These are phyloP conservation scores for Lepilemur septentrionalis DNA, from an alignment of 2,797 vertebrate genomes.

Conservation along the genomic window DNA sequence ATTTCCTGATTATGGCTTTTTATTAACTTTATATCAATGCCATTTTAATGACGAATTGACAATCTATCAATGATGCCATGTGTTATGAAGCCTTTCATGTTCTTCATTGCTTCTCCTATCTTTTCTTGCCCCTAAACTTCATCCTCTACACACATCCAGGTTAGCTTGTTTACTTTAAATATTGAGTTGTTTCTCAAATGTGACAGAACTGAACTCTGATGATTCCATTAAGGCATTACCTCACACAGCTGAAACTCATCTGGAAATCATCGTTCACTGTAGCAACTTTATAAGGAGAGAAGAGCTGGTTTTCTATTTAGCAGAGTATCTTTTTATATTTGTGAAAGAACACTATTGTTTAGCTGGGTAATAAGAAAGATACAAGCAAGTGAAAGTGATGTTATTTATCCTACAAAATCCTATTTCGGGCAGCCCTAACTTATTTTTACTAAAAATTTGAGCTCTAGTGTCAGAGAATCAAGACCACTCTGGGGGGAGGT, in stretches of 20 bases:
- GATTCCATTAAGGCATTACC: not conserved
- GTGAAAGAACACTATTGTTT: not conserved
- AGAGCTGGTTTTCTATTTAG: not conserved
- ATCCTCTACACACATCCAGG: not conserved
- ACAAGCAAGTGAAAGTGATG: not conserved
- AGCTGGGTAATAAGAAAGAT: not conserved
- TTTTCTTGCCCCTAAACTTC: not conserved
- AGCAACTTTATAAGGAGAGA: not conserved
- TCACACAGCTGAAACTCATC: not conserved
- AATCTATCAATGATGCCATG: not conserved
- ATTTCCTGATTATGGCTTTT: constrained; percentile 46
- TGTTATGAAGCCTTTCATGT: not conserved
- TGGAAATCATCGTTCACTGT: not conserved
- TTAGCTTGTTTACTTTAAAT: constrained; percentile 8
- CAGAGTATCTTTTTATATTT: not conserved
- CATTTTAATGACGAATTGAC: constrained; percentile 3
- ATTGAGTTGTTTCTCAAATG: not conserved
- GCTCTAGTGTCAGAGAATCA: not conserved
- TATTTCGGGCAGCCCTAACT: not conserved
- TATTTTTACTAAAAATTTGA: not conserved
- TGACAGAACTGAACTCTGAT: not conserved
- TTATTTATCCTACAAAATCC: not conserved
- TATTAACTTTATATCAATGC: constrained; percentile 10
- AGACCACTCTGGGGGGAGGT: not conserved
- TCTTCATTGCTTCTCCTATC: not conserved